phyloP scores from a whole-genome alignment of 2,797 vertebrate species.

The Periparus ater region DNA sequence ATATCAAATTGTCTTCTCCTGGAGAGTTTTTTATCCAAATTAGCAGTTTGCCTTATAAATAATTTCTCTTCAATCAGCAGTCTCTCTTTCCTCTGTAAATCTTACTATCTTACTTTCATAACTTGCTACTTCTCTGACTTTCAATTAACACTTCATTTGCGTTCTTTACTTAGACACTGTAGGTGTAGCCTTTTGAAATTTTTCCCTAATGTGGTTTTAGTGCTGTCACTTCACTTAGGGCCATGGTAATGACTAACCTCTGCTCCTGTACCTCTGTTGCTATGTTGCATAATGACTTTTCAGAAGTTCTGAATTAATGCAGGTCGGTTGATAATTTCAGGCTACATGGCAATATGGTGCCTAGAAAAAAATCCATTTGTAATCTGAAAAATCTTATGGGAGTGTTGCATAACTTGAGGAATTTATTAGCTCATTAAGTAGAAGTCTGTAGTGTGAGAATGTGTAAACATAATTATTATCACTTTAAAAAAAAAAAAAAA shows the following conservation, averaged over 20 bases:
- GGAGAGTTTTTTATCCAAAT: neutral
- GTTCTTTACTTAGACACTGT: neutral
- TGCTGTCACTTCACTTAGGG: neutral
- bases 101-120: slow-evolving; percentile 28
- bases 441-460: neutral
- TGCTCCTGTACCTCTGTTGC: neutral
- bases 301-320: slow-evolving; percentile 18
- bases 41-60: slow-evolving; percentile 1
- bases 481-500: neutral
- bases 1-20: neutral
- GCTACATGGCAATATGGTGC: neutral
- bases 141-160: slow-evolving; percentile 36
- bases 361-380: neutral
- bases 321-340: slow-evolving; percentile 10
- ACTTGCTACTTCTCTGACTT: slow-evolving; percentile 32
- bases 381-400: slow-evolving; percentile 17
- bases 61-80: neutral
- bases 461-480: neutral
- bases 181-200: slow-evolving; percentile 14
- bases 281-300: slow-evolving; percentile 7
- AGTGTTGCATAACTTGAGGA: neutral
- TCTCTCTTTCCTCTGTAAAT: slow-evolving; percentile 16
- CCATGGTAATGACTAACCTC: neutral
- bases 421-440: neutral
- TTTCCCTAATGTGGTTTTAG: neutral